A percentile compares a stretch with the other conserved stretches of the same genome.
These are phyloP conservation scores for Pseudorasbora parva DNA, from an alignment of 2,113 vertebrate species.

Conservation along the genomic window DNA sequence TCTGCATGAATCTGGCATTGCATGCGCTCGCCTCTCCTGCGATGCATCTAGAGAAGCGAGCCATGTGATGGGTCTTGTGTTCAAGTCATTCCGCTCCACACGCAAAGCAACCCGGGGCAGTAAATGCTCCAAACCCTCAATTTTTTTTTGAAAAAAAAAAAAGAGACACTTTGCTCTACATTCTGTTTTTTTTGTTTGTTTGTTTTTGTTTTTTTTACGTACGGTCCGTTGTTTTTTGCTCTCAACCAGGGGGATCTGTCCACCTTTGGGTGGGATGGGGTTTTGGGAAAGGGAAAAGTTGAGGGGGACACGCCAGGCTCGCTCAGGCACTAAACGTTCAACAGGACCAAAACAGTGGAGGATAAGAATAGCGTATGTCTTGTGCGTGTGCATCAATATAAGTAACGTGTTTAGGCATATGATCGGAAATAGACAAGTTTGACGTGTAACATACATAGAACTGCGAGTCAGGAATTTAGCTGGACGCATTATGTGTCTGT, in stretches of 20 bases:
- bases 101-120: conserved; percentile 52
- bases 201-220: background rate
- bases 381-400: conserved; percentile 56
- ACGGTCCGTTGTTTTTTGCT: conserved; percentile 39
- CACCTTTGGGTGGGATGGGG: background rate
- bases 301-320: conserved; percentile 44
- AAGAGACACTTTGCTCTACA: conserved; percentile 33
- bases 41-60: conserved; percentile 57
- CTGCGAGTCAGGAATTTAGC: conserved; percentile 48
- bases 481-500: conserved; percentile 51
- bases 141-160: background rate
- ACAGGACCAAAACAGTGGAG: conserved; percentile 46
- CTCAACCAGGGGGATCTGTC: conserved; percentile 43
- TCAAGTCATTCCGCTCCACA: conserved; percentile 62
- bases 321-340: conserved; percentile 47
- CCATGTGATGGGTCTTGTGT: conserved; percentile 65
- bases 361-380: conserved; percentile 49
- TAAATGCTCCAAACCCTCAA: conserved; percentile 49
- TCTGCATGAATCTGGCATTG: conserved; percentile 70
- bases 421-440: conserved; percentile 53
- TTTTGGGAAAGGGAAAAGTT: background rate
- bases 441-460: conserved; percentile 70
- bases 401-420: conserved; percentile 45
- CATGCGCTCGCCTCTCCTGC: conserved; percentile 56
- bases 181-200: conserved; percentile 36